Conservation (phyloP, 1,140 invertebrate genomes). For the Eciton burchellii region DNA sequence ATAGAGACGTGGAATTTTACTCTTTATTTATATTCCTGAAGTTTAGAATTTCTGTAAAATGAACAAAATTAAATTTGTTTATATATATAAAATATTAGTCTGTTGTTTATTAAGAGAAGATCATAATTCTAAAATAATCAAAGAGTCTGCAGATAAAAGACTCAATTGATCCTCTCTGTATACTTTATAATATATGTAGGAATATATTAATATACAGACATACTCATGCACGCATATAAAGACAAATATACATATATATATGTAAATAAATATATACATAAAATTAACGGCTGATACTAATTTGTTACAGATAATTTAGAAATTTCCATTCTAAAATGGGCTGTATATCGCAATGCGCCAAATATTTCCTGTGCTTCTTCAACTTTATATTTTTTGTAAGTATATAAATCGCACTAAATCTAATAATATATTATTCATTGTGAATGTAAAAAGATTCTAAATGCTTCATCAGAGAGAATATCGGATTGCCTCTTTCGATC, state of each 20-base stretch:
- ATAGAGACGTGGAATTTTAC: too few relatives aligned
- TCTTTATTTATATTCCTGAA: too few relatives aligned
- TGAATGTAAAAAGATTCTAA: not conserved
- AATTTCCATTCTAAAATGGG: constrained; percentile 75
- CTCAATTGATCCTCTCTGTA: too few relatives aligned
- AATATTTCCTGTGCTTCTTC: constrained; percentile 91
- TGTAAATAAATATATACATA: constrained; percentile 25
- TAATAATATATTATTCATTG: not conserved
- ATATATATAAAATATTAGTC: too few relatives aligned
- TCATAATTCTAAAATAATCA: too few relatives aligned
- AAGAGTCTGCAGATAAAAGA: too few relatives aligned
- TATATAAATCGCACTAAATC: constrained; percentile 78
- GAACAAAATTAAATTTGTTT: too few relatives aligned
- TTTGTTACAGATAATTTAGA: constrained; percentile 74
- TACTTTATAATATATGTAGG: too few relatives aligned
- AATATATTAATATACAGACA: too few relatives aligned
- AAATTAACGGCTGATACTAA: constrained; percentile 16
- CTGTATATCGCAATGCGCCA: constrained; percentile 88
- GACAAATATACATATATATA: not conserved
- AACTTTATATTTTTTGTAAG: constrained; percentile 92
- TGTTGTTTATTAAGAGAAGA: too few relatives aligned
- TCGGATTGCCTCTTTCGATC: constrained; percentile 21
- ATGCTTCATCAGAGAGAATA: constrained; percentile 2
- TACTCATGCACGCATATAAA: too few relatives aligned
- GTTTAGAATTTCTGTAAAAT: too few relatives aligned